Evolutionary conservation across 2,888 invertebrate genomes (phyloP).

Genomic region (Sialis fuliginosa): DNA sequence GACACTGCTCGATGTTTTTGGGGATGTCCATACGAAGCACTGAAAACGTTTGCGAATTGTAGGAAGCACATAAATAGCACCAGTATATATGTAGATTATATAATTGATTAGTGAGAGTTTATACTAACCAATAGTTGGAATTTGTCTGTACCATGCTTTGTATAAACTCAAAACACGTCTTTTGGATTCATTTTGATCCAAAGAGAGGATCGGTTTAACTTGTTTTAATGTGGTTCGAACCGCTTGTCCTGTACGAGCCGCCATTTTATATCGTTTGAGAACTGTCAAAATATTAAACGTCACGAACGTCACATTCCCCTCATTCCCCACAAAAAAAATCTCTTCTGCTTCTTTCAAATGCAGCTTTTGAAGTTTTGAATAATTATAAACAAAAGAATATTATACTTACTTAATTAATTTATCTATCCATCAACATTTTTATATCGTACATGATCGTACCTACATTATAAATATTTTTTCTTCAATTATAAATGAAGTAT

Average conservation of each 20-base stretch:
- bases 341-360: too few species aligned
- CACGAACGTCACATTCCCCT: too few species aligned
- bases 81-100: slow-evolving; percentile 12
- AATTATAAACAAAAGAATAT: too few species aligned
- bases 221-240: slow-evolving; percentile 35
- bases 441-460: too few species aligned
- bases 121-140: slow-evolving; percentile 69
- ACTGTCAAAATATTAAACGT: too few species aligned
- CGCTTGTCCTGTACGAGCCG: slow-evolving; percentile 22
- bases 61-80: slow-evolving; percentile 3
- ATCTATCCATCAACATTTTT: too few species aligned
- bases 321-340: too few species aligned
- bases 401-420: too few species aligned
- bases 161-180: slow-evolving; percentile 73
- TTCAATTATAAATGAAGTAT: too few species aligned
- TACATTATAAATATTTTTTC: too few species aligned
- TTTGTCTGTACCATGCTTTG: slow-evolving; percentile 85
- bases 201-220: slow-evolving; percentile 75
- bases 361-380: too few species aligned
- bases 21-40: slow-evolving; percentile 75
- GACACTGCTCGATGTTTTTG: slow-evolving; percentile 47
- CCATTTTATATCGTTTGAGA: slow-evolving; percentile 16
- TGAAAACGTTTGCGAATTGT: slow-evolving; percentile 26
- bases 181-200: slow-evolving; percentile 58
- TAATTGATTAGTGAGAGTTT: slow-evolving; percentile 12